Evolutionary conservation across 2,797 vertebrate species (phyloP).

Genomic region (Malacoctenus gilli): DNA sequence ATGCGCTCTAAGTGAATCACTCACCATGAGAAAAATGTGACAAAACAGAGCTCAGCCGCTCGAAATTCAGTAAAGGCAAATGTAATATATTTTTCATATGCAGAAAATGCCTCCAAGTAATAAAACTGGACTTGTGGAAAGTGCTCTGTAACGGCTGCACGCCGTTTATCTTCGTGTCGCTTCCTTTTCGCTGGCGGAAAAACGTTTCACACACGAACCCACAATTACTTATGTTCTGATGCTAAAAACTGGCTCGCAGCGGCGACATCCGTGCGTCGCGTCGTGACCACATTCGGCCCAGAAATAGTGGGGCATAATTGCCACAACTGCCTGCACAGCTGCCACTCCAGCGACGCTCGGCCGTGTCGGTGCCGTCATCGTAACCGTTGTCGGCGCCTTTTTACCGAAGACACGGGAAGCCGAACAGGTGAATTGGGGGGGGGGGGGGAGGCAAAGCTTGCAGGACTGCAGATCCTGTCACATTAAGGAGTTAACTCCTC

Average conservation of each 20-base stretch:
- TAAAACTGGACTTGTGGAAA: constrained; percentile 41
- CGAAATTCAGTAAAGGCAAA: constrained; percentile 59
- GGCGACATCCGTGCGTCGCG: too few relatives aligned
- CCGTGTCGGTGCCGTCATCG: too few relatives aligned
- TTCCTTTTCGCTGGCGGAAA: constrained; percentile 34
- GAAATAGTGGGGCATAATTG: constrained; percentile 22
- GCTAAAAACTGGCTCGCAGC: too few relatives aligned
- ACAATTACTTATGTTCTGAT: background rate
- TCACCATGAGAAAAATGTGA: constrained; percentile 39
- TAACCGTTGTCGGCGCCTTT: background rate
- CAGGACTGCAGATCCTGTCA: constrained; percentile 40
- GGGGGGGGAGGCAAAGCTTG: constrained; percentile 33
- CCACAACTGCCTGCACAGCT: background rate
- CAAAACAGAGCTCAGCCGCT: constrained; percentile 53
- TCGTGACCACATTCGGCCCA: too few relatives aligned
- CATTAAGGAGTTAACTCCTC: constrained; percentile 46
- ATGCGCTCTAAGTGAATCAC: constrained; percentile 33
- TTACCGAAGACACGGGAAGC: constrained; percentile 26
- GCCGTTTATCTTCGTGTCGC: constrained; percentile 40
- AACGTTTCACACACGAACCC: background rate
- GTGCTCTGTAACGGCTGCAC: constrained; percentile 30
- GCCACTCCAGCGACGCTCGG: constrained; percentile 9
- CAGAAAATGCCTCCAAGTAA: constrained; percentile 48
- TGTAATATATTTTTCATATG: constrained; percentile 60
- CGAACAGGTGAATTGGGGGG: constrained; percentile 57